Conservation (phyloP, 2,888 invertebrate genomes). For the Dynastes maya region DNA sequence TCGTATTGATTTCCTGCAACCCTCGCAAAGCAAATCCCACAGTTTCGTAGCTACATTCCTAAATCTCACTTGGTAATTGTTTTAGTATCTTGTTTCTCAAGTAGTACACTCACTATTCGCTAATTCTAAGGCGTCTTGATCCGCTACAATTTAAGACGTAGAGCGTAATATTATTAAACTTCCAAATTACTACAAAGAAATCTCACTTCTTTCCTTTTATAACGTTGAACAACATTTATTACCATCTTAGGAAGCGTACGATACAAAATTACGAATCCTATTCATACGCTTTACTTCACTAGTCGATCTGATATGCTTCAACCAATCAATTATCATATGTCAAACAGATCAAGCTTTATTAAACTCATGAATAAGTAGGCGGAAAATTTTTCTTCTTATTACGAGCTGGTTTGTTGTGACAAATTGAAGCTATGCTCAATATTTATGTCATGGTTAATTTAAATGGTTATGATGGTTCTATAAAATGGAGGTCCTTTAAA, state of each 20-base stretch:
- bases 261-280: not conserved
- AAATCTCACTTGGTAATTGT: no score
- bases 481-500: not conserved
- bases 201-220: not conserved
- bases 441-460: conserved; percentile 6
- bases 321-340: conserved; percentile 3
- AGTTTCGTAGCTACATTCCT: no score
- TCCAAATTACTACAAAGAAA: not conserved
- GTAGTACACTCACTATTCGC: no score
- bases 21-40: no score
- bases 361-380: conserved; percentile 11
- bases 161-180: no score
- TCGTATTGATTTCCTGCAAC: no score
- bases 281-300: not conserved
- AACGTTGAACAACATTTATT: not conserved
- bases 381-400: not conserved
- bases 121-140: no score
- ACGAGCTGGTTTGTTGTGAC: conserved; percentile 5
- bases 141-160: no score
- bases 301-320: not conserved
- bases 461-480: not conserved
- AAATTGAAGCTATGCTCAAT: not conserved
- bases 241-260: not conserved
- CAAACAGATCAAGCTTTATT: conserved; percentile 6
- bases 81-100: no score